Evolutionary conservation across 2,888 invertebrate genomes (phyloP), one percentile per base, ranked within the genome.

Genomic region (Tryphoninae sp.): DNA sequence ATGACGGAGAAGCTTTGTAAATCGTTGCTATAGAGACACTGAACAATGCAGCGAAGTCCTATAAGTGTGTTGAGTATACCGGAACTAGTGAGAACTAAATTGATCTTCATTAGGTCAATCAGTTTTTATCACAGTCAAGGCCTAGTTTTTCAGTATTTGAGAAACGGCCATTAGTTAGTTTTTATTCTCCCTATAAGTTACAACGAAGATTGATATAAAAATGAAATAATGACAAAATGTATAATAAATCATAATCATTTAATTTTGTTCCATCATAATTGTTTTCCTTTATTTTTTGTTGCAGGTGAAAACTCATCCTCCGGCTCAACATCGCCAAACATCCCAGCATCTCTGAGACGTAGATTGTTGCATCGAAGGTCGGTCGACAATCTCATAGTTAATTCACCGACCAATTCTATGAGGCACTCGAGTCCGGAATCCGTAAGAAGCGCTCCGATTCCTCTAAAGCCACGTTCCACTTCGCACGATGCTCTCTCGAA

Each of bases 351-450:
- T 23, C 82, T 90, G 80, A 87, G 89, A 49, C 87, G 89, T 22
- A 89, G 88, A 77, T 81, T 92, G 64, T 84, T 91, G 55, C 91
- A 91, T 64, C 86, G 92, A 74, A 85, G 91, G 81, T 92, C 92
- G 7, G 92, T 86, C 7, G 92, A 92, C 84, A 92, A 92, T 83
- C 86, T 92, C 59, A 84, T 89, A 13, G 85, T 85, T 45, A 89
- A 89, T 78, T 91, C 90, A 1, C 90, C 91, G 9, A 89, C 89
- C 19, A 90, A 88, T 83, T 89, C 90, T n/a, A 84, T 89, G 86
- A 84, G 89, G 78, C 89, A 91, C 84, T 92, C 92, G 74, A 91
- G 92, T 86, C 92, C 92, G 33, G 92, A 91, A 77, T 91, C 92
- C 33, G 87, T 90, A 69, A 90, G 88, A 84, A 92, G 92, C 84